These are phyloP conservation scores for Odocoileus virginianus DNA, from an alignment of 2,113 vertebrate genomes.

Conservation along the genomic window DNA sequence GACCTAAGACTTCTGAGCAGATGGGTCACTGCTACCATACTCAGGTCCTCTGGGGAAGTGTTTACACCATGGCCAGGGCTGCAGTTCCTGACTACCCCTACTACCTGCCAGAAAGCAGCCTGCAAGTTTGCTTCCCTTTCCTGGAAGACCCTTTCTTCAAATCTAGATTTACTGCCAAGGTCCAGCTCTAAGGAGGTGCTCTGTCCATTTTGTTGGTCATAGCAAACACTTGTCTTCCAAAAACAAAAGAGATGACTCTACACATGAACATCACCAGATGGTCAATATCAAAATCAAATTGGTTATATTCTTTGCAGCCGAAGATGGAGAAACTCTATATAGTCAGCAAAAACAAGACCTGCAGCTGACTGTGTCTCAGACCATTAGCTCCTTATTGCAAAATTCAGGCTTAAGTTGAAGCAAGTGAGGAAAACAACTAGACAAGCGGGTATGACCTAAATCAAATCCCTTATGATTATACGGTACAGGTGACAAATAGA, in stretches of 20 bases:
- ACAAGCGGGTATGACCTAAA: neutral
- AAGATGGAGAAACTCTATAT: neutral
- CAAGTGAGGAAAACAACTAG: neutral
- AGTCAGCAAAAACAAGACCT: neutral
- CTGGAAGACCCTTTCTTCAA: neutral
- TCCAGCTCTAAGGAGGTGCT: neutral
- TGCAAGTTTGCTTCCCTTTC: neutral
- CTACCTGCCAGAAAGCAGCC: neutral
- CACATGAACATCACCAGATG: neutral
- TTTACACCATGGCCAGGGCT: accelerated
- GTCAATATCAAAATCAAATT: neutral
- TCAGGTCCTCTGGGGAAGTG: neutral
- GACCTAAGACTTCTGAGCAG: neutral
- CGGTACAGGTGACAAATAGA: neutral
- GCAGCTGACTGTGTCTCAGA: neutral
- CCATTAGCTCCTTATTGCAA: neutral
- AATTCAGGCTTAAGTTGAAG: neutral
- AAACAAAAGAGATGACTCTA: neutral
- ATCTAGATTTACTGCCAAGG: neutral
- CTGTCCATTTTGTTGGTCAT: neutral
- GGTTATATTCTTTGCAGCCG: neutral
- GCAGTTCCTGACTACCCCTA: neutral
- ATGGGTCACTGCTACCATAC: neutral
- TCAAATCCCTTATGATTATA: neutral
- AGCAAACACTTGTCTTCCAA: neutral